A percentile compares a stretch with the other conserved stretches of the same genome.
phyloP scores from a whole-genome alignment of 2,113 vertebrate species.

The Nesogale talazaci region DNA sequence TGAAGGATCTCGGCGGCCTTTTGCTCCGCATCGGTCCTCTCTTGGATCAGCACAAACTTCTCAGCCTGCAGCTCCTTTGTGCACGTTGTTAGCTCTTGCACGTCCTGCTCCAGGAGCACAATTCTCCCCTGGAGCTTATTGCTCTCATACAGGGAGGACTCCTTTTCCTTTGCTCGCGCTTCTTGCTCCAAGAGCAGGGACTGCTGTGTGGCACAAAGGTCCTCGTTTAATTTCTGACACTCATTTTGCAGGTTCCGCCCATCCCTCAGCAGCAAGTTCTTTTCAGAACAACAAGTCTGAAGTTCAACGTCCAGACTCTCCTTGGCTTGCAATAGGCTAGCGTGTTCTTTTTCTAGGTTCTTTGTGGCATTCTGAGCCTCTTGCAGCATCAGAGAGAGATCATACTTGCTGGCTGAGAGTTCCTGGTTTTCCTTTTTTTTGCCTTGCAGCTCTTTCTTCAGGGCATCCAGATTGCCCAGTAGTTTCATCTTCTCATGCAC shows the following conservation, averaged over 20 bases:
- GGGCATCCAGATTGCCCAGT: slow-evolving; percentile 77
- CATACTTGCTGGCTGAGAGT: slow-evolving; percentile 83
- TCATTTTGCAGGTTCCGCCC: slow-evolving; percentile 84
- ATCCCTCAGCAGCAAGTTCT: slow-evolving; percentile 84
- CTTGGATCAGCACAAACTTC: slow-evolving; percentile 81
- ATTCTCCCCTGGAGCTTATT: slow-evolving; percentile 79
- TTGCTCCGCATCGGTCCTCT: slow-evolving; percentile 84
- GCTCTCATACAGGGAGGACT: slow-evolving; percentile 77
- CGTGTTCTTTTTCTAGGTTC: slow-evolving; percentile 82
- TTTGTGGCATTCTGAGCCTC: slow-evolving; percentile 83
- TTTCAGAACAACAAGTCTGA: slow-evolving; percentile 82
- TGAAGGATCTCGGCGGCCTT: slow-evolving; percentile 80
- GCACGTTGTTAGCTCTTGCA: slow-evolving; percentile 75
- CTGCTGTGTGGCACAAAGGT: slow-evolving; percentile 79
- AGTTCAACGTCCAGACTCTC: slow-evolving; percentile 84
- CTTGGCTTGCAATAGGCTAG: slow-evolving; percentile 79
- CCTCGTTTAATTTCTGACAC: slow-evolving; percentile 83
- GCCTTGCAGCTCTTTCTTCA: slow-evolving; percentile 86
- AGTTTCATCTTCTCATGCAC: slow-evolving; percentile 87
- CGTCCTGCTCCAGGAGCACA: slow-evolving; percentile 83
- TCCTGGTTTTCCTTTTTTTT: slow-evolving; percentile 82
- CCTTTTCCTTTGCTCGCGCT: slow-evolving; percentile 81
- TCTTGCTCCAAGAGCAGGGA: slow-evolving; percentile 85
- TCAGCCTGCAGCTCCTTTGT: slow-evolving; percentile 83
- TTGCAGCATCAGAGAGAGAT: slow-evolving; percentile 85